phyloP scores from a whole-genome alignment of 2,888 invertebrate species.

The Pseudococcus jackbeardsleyi region DNA sequence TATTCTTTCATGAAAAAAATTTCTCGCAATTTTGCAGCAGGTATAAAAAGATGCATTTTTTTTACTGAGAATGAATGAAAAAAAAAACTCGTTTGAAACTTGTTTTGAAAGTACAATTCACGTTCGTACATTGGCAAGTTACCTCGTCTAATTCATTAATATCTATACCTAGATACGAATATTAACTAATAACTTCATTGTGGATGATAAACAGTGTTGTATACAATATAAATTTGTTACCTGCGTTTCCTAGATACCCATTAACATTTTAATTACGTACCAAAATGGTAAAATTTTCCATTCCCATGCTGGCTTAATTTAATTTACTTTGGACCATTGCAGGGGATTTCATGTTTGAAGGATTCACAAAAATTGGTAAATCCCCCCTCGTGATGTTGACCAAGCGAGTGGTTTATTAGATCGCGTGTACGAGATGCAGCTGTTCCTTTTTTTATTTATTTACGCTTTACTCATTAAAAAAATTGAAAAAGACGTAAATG shows the following conservation, averaged over 20 bases:
- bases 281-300: neutral
- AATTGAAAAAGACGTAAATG: neutral
- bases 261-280: neutral
- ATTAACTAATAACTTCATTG: neutral
- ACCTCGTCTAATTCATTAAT: neutral
- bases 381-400: neutral
- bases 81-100: conserved; percentile 8
- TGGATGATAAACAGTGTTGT: conserved; percentile 37
- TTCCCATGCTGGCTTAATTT: neutral
- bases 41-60: conserved; percentile 2
- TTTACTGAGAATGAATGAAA: neutral
- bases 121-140: neutral
- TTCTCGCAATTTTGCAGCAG: neutral
- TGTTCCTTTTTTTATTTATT: neutral
- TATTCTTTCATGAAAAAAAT: neutral
- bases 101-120: neutral
- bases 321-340: neutral
- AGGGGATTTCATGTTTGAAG: neutral
- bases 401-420: neutral
- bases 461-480: neutral
- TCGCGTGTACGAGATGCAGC: conserved; percentile 20
- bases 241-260: conserved; percentile 8
- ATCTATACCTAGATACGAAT: neutral
- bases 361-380: neutral
- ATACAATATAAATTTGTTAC: neutral